A percentile compares a stretch with the other conserved stretches of the same genome.
Evolutionary conservation across 2,113 vertebrate species (phyloP).

Genomic region (Machaerirhynchus nigripectus): DNA sequence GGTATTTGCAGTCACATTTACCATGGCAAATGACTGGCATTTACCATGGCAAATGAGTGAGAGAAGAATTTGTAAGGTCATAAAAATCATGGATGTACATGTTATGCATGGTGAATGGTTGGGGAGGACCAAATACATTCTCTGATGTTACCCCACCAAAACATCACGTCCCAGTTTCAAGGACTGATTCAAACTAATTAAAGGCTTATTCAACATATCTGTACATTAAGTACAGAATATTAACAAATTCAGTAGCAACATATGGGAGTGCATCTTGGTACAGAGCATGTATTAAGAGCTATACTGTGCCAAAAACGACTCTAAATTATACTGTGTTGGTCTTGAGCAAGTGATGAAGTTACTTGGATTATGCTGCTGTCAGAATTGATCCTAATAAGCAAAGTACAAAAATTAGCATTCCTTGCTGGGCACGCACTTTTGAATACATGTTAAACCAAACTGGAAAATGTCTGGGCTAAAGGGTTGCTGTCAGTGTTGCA

Average conservation of each 20-base stretch:
- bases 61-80: not conserved
- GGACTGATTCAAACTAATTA: not conserved
- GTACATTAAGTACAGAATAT: not conserved
- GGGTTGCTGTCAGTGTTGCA: not conserved
- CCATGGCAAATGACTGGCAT: not conserved
- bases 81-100: not conserved
- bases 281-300: not conserved
- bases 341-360: not conserved
- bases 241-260: not conserved
- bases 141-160: not conserved
- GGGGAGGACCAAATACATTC: not conserved
- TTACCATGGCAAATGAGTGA: not conserved
- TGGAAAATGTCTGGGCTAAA: not conserved
- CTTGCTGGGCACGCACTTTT: not conserved
- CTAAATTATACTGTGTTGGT: not conserved
- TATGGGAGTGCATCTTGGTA: not conserved
- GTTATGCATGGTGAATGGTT: not conserved
- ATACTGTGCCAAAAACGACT: not conserved
- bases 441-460: not conserved
- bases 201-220: not conserved
- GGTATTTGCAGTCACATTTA: not conserved
- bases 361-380: not conserved
- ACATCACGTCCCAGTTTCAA: fast-evolving
- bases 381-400: not conserved
- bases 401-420: not conserved